Evolutionary conservation across 2,797 vertebrate species (phyloP), one percentile per base, ranked within the genome.

Genomic region (Lycodopsis pacificus): DNA sequence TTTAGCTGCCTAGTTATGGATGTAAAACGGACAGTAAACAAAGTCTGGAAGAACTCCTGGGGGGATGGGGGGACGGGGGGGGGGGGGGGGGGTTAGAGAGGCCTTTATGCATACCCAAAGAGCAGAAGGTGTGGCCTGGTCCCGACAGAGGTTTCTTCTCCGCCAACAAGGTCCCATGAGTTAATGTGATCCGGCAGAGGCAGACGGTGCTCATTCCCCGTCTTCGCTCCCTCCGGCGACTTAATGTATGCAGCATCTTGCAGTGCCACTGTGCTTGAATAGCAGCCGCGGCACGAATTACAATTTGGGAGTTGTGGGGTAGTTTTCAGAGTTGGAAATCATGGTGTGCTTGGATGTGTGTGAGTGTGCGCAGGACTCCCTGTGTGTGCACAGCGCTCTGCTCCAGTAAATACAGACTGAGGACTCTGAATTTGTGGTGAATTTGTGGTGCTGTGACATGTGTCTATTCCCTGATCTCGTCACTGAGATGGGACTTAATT

Each of bases 181-280:
- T 80, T 71, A 73, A 85, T 68, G 44, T 19, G 51, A 73, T 82
- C 72, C 25, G 32, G 46, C 62, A 82, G 62, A 83, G 79, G 83
- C 83, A 84, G 80, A 78, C 79, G 53, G 69, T 27, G 73, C 74
- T 80, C 20, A 19, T 74, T 84, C 73, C 76, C 63, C 44, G 2
- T 80, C 71, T 76, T 73, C 22, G 3, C 70, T 85, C 75, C 84
- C 69, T 85, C 77, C 83, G 85, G 86, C 63, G 22, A 83, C 84
- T 92, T 95, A 91, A 95, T 95, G 93, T 93, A 95, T 95, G 92
- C 93, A 86, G 88, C 86, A 93, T 92, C 88, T 93, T 93, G 93
- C 93, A 83, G 92, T 84, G 90, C 83, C 77, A 64, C 86, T 77
- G 81, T 86, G 90, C 86, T 84, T 77, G 83, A 92, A 86, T 76